phyloP scores from a whole-genome alignment of 2,113 vertebrate species.

The Oryzias celebensis region DNA sequence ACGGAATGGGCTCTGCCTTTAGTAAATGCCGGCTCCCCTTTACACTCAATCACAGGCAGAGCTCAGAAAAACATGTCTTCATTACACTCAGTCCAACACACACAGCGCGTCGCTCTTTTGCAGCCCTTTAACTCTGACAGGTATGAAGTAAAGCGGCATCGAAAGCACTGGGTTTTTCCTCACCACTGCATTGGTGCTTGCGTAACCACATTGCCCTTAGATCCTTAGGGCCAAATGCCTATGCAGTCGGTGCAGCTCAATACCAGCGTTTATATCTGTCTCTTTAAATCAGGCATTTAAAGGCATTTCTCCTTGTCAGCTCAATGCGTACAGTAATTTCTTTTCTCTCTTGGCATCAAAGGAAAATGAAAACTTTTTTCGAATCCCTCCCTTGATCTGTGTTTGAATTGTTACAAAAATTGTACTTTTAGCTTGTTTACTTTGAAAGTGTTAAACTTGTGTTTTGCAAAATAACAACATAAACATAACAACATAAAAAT shows the following conservation, averaged over 20 bases:
- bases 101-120: constrained; percentile 7
- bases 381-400: background rate
- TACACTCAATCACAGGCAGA: constrained; percentile 35
- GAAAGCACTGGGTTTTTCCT: constrained; percentile 38
- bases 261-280: constrained; percentile 6
- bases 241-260: constrained; percentile 19
- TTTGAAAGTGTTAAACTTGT: background rate
- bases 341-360: too few relatives aligned
- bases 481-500: too few relatives aligned
- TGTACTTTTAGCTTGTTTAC: background rate
- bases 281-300: background rate
- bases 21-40: constrained; percentile 36
- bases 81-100: constrained; percentile 14
- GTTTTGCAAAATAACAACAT: too few relatives aligned
- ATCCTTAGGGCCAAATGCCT: constrained; percentile 83
- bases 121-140: constrained; percentile 4
- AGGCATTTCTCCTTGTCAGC: too few relatives aligned
- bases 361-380: too few relatives aligned
- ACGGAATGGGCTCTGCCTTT: constrained; percentile 12
- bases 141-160: constrained; percentile 8
- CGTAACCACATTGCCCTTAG: constrained; percentile 71
- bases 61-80: constrained; percentile 50
- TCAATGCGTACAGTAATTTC: too few relatives aligned
- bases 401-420: background rate
- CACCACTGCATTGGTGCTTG: constrained; percentile 72